Evolutionary conservation across 2,113 vertebrate genomes (phyloP).

Genomic region (Phylloscopus trochiloides): DNA sequence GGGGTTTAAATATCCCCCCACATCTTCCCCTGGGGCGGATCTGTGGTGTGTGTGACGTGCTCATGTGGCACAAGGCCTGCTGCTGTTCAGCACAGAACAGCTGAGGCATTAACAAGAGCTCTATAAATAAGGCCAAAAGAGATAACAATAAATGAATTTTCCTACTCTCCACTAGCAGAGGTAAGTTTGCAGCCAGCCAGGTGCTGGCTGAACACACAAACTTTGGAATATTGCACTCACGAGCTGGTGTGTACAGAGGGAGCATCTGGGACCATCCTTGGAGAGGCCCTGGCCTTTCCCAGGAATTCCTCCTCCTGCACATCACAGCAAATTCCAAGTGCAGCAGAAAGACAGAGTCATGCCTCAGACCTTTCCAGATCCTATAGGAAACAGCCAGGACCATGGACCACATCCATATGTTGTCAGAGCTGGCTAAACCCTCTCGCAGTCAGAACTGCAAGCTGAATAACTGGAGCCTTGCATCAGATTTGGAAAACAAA

Average conservation of each 20-base stretch:
- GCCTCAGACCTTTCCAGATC: conserved; percentile 16
- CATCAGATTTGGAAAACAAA: conserved; percentile 46
- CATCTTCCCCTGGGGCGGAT: neutral
- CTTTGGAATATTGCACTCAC: neutral
- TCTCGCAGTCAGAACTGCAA: neutral
- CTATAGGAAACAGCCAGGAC: conserved; percentile 41
- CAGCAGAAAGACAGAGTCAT: conserved; percentile 16
- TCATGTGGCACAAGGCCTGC: neutral
- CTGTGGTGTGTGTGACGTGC: neutral
- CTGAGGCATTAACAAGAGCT: neutral
- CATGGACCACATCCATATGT: conserved; percentile 21
- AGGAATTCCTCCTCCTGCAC: conserved; percentile 2
- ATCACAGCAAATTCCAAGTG: conserved; percentile 3
- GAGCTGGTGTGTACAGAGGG: neutral
- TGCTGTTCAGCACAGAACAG: neutral
- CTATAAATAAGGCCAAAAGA: neutral
- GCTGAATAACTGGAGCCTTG: conserved; percentile 31
- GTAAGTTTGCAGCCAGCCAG: neutral
- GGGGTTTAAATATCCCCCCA: neutral
- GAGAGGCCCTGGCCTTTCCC: neutral
- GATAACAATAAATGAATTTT: neutral
- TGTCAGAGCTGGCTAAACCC: conserved; percentile 13
- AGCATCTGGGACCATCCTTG: neutral
- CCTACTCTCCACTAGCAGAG: neutral
- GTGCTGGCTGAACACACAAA: neutral